Evolutionary conservation across 2,888 invertebrate genomes (phyloP), one percentile per base, ranked within the genome.

Genomic region (Apamea crenata): DNA sequence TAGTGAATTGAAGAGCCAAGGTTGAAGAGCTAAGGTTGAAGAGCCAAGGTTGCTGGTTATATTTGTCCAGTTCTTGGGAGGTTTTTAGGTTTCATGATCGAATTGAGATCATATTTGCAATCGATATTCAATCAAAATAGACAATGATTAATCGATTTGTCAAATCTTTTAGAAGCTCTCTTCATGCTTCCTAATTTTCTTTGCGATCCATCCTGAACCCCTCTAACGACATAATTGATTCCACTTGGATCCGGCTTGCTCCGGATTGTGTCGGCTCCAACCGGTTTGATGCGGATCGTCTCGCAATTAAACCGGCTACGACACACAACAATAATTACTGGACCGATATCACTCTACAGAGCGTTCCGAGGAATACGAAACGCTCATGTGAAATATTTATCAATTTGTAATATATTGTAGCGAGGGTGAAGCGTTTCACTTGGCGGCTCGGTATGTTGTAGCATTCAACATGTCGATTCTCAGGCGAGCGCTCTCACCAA

Each of bases 161-260:
- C 18, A 56, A 82, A 73, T 65, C n/a, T 70, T 47, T 61, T 8
- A 32, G 65, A 44, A 68, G 29, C 53, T 44, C 29, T 67, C 40
- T 77, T 68, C 53, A 40, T 21, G 59, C 56, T 56, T 32, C 32
- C 44, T 67, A 36, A 81, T 67, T 68, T 83, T 59, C 29, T 73
- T 80, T 50, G 61, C 65, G 47, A 85, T 87, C 61, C 68, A 74
- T 71, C 36, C 61, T 25, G 21, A 29, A 40, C 61, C 80, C 29
- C 44, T 67, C 63, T 71, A 73, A 77, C 40, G 73, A 82, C 59
- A 73, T 86, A 77, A 88, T 88, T 77, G 86, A 88, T 86, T 88
- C 56, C 65, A 53, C 36, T 59, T 40, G 32, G 50, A 69, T 72
- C 40, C 44, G 53, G 36, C 47, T 76, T 21, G 71, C 74, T 65